Conservation (phyloP, 1,140 invertebrate species). For the Brachionus manjavacas region DNA sequence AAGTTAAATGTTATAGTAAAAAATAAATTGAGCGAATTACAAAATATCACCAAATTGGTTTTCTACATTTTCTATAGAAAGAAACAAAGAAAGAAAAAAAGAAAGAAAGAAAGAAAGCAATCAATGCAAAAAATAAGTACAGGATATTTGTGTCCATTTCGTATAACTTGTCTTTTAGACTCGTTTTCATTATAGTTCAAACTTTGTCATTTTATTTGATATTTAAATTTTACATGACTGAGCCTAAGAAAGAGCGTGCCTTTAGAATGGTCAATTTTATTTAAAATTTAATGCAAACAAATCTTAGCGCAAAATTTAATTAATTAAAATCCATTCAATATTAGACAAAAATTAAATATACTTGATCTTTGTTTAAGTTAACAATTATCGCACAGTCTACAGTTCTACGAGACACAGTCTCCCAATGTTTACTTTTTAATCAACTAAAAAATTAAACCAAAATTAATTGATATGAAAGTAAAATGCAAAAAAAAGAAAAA, state of each 20-base stretch:
- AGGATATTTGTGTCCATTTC: neutral
- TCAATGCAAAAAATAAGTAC: neutral
- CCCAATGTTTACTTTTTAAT: too few species aligned
- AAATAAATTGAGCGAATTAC: constrained; percentile 18
- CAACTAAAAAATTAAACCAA: neutral
- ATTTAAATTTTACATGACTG: neutral
- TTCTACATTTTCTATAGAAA: neutral
- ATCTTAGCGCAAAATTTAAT: neutral
- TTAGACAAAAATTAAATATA: neutral
- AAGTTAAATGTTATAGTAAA: neutral
- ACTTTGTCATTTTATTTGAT: constrained; percentile 22
- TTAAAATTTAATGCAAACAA: neutral
- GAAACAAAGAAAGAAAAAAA: too few species aligned
- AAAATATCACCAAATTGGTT: constrained; percentile 20
- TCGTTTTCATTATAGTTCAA: neutral
- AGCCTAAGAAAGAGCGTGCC: neutral
- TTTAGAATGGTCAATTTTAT: neutral
- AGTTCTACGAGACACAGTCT: neutral
- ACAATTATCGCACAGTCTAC: neutral
- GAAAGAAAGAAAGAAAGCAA: too few species aligned
- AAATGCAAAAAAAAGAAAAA: neutral
- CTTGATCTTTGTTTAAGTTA: neutral
- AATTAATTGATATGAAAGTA: neutral
- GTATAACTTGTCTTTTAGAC: constrained; percentile 1
- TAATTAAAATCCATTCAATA: neutral